Evolutionary conservation across 1,140 invertebrate species (phyloP), one percentile per base, ranked within the genome.

Genomic region (Nylanderia fulva): DNA sequence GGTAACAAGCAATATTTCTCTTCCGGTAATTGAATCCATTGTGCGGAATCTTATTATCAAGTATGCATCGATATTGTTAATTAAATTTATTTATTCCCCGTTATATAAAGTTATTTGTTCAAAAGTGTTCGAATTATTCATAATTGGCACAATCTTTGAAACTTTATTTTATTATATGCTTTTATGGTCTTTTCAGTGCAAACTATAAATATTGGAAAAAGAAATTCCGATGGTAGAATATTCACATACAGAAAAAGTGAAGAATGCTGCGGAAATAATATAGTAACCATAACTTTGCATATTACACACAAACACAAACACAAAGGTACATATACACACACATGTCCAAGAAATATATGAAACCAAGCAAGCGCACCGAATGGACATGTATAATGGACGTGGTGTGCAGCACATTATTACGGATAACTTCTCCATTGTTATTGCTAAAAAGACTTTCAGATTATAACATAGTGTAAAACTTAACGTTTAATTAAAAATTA

Each of bases 1-100:
- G 48, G 18, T 52, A 82, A 61, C 66, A 82, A 77, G 29, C 36
- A 58, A 64, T 82, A 82, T 13, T 56, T 18, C 48, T 18, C 27
- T 80, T 18, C 24, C n/a, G 27, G 11, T 58, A 66, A 58, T 71
- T 82, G 45, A 58, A 71, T 21, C 36, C 36, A 82, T 80, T 29
- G 6, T 33, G 2, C 21, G 29, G 21, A 69, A 80, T 71, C 52
- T 82, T 68, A 80, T 33, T 80, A 33, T 21, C 36, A 71, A 68
- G 36, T 71, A 56, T 71, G 27, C 27, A 11, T 27, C 24, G 24
- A 13, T 45, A 54, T 61, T 45, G 52, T 52, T 48, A 27, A 24
- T 24, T 21, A 39, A 80, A 56, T 71, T 42, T 36, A 71, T 82
- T 36, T 11, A 1, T 54, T 24, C 21, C 48, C 21, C 5, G 39